Evolutionary conservation across 2,113 vertebrate genomes (phyloP), one percentile per base, ranked within the genome.

Genomic region (Piprites chloris): DNA sequence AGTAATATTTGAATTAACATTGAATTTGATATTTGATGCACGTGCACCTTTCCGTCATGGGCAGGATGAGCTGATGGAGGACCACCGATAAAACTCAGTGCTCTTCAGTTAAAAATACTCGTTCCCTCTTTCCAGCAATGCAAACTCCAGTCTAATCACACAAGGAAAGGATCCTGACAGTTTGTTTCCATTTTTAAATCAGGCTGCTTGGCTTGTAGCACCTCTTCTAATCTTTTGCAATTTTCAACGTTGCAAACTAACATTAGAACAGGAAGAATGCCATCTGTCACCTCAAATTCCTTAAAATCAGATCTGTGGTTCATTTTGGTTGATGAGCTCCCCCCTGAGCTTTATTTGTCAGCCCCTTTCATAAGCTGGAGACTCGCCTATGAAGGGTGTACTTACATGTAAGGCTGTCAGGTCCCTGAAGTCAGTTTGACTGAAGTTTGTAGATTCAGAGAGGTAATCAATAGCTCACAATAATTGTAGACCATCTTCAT

Each of bases 391-490:
- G 69, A 86, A 76, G 85, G 90, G 78, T 89, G 66, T 63, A 42
- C 26, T 87, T 81, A 33, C 8, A 17, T 17, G 11, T 37, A 24
- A 76, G 42, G 8, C 63, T 80, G 53, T 65, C 90, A 89, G 52
- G 65, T 14, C 86, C 61, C 58, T 71, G 63, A 39, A 72, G 41
- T 6, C 47, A 87, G 16, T 78, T 71, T 75, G 69, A 76, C 39
- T 79, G 79, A 83, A 89, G 73, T 89, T 92, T 96, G 77, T 87
- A 95, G 95, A 80, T 81, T 81, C 86, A 63, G 42, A 59, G 68
- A 75, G 56, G 46, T 81, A 85, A 95, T 87, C 84, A 92, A 79
- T 61, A 85, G 84, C 44, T 93, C 65, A 52, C 17, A 77, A 47
- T 78, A 78, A 44, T 63, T 71, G 27, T 50, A 23, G n/a, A 46